These are phyloP conservation scores for Drosophila hydei DNA, from an alignment of 1,140 invertebrate species.

Conservation along the genomic window DNA sequence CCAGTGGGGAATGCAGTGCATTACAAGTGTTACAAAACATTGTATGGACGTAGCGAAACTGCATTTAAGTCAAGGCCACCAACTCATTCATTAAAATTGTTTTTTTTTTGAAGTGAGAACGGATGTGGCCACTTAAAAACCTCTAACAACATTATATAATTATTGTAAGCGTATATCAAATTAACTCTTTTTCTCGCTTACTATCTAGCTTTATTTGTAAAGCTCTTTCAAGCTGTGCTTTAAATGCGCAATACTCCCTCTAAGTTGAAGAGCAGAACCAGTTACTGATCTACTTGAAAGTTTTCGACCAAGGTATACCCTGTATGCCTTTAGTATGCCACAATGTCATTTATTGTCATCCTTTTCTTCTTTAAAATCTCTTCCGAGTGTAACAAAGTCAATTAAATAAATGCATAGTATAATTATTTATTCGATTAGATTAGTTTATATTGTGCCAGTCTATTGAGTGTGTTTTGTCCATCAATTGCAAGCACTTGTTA, in stretches of 20 bases:
- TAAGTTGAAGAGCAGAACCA: background rate
- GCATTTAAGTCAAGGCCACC: slow-evolving; percentile 65
- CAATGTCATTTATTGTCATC: background rate
- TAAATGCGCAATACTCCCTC: slow-evolving; percentile 26
- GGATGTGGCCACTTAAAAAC: slow-evolving; percentile 14
- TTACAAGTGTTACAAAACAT: slow-evolving; percentile 38
- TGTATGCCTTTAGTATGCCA: background rate
- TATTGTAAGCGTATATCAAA: background rate
- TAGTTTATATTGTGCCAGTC: background rate
- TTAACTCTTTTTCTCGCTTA: background rate
- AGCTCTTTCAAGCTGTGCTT: slow-evolving; percentile 1
- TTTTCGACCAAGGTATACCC: background rate
- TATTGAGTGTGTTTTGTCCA: slow-evolving; percentile 25
- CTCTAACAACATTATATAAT: slow-evolving; percentile 36
- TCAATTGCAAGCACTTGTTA: slow-evolving; percentile 19
- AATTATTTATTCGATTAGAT: slow-evolving; percentile 22
- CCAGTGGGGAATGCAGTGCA: slow-evolving; percentile 45
- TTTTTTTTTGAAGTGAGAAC: slow-evolving; percentile 10
- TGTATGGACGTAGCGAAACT: slow-evolving; percentile 61
- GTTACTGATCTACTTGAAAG: background rate
- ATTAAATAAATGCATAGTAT: slow-evolving; percentile 17
- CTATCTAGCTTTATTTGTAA: background rate
- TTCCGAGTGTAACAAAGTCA: background rate
- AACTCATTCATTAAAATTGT: slow-evolving; percentile 23
- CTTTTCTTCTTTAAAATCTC: background rate